A percentile compares a stretch with the other conserved stretches of the same genome.
Conservation (phyloP, 2,888 invertebrate species). For the Thereva unica region DNA sequence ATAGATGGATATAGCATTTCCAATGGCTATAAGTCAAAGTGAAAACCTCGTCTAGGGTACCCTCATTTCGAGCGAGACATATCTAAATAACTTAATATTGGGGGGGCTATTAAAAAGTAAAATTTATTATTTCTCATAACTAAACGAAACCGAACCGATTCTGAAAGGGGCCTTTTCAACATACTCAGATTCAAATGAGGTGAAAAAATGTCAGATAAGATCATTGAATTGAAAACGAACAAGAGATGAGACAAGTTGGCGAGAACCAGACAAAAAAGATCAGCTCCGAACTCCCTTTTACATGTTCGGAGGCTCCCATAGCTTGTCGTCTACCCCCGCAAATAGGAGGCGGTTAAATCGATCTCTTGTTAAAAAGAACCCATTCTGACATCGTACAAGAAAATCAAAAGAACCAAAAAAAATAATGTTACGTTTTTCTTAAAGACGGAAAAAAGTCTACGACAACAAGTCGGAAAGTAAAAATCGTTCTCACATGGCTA, state of each 20-base stretch:
- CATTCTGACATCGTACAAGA: constrained; percentile 33
- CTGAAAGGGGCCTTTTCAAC: constrained; percentile 18
- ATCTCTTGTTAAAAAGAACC: constrained; percentile 25
- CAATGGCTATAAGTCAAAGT: too few species aligned
- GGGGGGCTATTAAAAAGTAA: not conserved
- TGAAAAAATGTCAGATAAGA: constrained; percentile 33
- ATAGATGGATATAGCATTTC: too few species aligned
- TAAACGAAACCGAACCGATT: constrained; percentile 10
- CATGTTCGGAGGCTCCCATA: constrained; percentile 9
- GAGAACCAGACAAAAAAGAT: constrained; percentile 11
- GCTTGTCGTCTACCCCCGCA: constrained; percentile 25
- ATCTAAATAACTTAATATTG: too few species aligned
- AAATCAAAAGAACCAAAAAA: not conserved
- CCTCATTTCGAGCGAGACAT: too few species aligned
- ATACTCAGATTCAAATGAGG: constrained; percentile 31
- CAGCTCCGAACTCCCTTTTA: constrained; percentile 13
- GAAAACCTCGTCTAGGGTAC: too few species aligned
- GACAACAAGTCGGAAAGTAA: constrained; percentile 4
- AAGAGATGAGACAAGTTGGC: constrained; percentile 30
- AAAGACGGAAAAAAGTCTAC: not conserved
- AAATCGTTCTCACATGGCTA: constrained; percentile 26
- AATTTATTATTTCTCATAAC: constrained; percentile 8
- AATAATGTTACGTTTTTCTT: not conserved
- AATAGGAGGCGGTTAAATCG: constrained; percentile 21
- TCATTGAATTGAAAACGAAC: constrained; percentile 27